Percentiles rank a stretch among this genome's conserved stretches.
These are phyloP conservation scores for Coelogynopora nodosa DNA, from an alignment of 2,888 invertebrate genomes.

Conservation along the genomic window DNA sequence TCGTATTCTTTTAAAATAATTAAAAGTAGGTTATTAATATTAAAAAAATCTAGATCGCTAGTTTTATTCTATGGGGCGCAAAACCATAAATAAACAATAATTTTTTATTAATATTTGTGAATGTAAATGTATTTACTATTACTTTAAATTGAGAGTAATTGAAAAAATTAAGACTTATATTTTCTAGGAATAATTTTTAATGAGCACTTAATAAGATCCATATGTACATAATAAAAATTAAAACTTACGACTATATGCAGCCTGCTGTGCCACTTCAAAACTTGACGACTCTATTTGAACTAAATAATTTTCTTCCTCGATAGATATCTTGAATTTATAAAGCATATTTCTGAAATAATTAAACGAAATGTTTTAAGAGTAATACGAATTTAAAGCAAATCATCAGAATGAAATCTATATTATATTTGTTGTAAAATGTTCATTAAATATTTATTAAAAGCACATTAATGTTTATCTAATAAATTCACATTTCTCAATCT, in stretches of 20 bases:
- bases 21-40: too few relatives aligned
- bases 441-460: not conserved
- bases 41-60: too few relatives aligned
- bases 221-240: too few relatives aligned
- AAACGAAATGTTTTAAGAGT: not conserved
- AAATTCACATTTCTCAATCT: not conserved
- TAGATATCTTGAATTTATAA: not conserved
- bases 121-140: too few relatives aligned
- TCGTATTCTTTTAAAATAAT: too few relatives aligned
- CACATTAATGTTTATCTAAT: not conserved
- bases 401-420: not conserved
- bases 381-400: not conserved
- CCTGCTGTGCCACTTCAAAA: not conserved
- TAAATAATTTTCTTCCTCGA: not conserved
- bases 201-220: too few relatives aligned
- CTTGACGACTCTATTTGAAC: not conserved
- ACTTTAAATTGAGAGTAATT: too few relatives aligned
- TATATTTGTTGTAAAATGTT: not conserved
- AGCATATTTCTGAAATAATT: not conserved
- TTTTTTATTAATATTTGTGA: too few relatives aligned
- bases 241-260: not conserved
- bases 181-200: too few relatives aligned
- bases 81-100: too few relatives aligned
- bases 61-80: too few relatives aligned
- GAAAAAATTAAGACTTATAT: too few relatives aligned